Percentiles rank a stretch among this genome's conserved stretches.
These are phyloP conservation scores for Gopherus evgoodei DNA, from an alignment of 2,113 vertebrate genomes.

Conservation along the genomic window DNA sequence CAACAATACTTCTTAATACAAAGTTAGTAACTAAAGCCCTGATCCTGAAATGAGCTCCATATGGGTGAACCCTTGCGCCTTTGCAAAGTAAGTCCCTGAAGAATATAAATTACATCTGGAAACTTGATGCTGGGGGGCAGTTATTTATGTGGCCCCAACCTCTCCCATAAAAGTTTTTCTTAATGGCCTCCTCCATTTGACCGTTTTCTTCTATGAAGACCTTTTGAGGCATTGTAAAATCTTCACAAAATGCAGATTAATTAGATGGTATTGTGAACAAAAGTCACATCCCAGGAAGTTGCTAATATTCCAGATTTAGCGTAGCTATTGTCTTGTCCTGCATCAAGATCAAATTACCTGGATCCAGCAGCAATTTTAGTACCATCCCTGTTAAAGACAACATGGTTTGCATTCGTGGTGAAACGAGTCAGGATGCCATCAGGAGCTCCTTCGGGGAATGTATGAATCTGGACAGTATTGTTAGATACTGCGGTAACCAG, in stretches of 20 bases:
- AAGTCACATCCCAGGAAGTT: background rate
- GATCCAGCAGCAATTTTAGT: constrained; percentile 91
- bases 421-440: constrained; percentile 97
- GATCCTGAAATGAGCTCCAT: background rate
- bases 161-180: background rate
- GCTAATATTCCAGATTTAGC: rapidly evolving
- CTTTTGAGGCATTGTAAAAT: background rate
- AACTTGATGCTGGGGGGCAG: background rate
- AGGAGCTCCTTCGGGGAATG: constrained; percentile 92
- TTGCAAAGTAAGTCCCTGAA: background rate
- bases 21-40: background rate
- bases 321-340: background rate
- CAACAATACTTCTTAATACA: background rate
- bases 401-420: constrained; percentile 91
- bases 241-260: background rate
- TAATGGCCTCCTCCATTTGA: background rate
- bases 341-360: constrained; percentile 77
- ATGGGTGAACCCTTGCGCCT: background rate
- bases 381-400: constrained; percentile 87
- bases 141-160: background rate
- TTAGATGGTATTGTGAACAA: background rate
- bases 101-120: constrained; percentile 13
- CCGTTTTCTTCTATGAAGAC: background rate
- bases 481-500: constrained; percentile 92
- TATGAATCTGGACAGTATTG: constrained; percentile 93